A percentile compares a stretch with the other conserved stretches of the same genome.
Evolutionary conservation across 2,113 vertebrate species (phyloP).

Genomic region (Corythornis vintsioides): DNA sequence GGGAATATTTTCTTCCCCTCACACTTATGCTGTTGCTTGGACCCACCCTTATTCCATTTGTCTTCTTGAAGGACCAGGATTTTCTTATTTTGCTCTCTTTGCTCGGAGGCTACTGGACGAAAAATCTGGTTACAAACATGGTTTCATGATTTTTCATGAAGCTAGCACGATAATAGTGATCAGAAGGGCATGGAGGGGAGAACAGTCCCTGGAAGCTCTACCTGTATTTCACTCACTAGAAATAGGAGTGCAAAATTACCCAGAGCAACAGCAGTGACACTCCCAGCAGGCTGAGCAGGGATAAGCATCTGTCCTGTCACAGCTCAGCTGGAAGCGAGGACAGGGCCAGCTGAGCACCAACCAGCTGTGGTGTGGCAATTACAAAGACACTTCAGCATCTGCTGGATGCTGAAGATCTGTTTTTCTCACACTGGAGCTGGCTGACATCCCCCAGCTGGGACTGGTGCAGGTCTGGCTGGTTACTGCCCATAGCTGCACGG

Average conservation of each 20-base stretch:
- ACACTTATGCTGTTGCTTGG: not conserved
- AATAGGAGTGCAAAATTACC: not conserved
- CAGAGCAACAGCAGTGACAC: not conserved
- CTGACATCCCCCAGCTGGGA: not conserved
- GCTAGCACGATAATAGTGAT: not conserved
- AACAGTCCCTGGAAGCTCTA: not conserved
- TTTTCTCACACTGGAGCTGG: not conserved
- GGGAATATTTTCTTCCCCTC: not conserved
- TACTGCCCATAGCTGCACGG: not conserved
- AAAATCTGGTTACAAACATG: not conserved
- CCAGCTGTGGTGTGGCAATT: not conserved
- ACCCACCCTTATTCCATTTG: not conserved
- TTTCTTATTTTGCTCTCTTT: not conserved
- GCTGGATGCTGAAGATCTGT: rapidly evolving
- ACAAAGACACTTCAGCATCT: rapidly evolving
- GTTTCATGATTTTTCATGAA: not conserved
- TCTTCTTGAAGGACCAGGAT: not conserved
- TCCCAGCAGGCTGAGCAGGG: not conserved
- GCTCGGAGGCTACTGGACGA: not conserved
- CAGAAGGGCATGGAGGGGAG: not conserved
- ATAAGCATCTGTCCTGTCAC: not conserved
- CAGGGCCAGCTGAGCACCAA: not conserved
- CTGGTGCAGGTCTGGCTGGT: rapidly evolving
- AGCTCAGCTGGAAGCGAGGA: rapidly evolving
- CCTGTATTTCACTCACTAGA: not conserved